Percentiles rank a stretch among this genome's conserved stretches.
phyloP scores from a whole-genome alignment of 1,140 invertebrate genomes.

The Gerris buenoi region DNA sequence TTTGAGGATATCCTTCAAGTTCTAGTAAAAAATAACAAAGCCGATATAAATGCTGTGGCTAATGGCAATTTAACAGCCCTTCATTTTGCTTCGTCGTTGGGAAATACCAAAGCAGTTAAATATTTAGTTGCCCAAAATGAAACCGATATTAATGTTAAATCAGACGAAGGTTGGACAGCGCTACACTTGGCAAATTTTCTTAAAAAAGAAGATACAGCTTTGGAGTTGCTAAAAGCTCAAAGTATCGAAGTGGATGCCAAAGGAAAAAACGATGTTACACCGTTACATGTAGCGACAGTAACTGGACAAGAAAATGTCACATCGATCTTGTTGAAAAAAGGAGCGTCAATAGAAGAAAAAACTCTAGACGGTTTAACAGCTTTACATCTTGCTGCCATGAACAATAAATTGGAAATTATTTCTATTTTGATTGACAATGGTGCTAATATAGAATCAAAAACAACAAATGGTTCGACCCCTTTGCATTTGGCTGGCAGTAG shows the following conservation, averaged over 20 bases:
- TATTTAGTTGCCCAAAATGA: not conserved
- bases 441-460: not conserved
- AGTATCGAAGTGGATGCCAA: not conserved
- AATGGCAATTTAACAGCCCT: conserved; percentile 50
- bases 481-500: conserved; percentile 18
- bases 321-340: conserved; percentile 43
- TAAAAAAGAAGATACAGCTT: not conserved
- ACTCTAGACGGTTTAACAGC: conserved; percentile 44
- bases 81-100: not conserved
- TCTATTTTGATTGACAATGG: conserved; percentile 8
- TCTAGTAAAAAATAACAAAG: conserved; percentile 44
- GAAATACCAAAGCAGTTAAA: not conserved
- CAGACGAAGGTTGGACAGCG: not conserved
- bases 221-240: not conserved
- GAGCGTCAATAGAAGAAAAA: conserved; percentile 49
- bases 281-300: conserved; percentile 64
- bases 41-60: conserved; percentile 28
- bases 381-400: conserved; percentile 25
- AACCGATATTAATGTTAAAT: not conserved
- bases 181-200: not conserved
- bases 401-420: conserved; percentile 1
- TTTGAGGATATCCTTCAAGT: conserved; percentile 30
- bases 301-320: conserved; percentile 55
- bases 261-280: not conserved
- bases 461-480: conserved; percentile 12